These are phyloP conservation scores for Acanthurus leucopareius DNA, from an alignment of 2,797 vertebrate species.

Conservation along the genomic window DNA sequence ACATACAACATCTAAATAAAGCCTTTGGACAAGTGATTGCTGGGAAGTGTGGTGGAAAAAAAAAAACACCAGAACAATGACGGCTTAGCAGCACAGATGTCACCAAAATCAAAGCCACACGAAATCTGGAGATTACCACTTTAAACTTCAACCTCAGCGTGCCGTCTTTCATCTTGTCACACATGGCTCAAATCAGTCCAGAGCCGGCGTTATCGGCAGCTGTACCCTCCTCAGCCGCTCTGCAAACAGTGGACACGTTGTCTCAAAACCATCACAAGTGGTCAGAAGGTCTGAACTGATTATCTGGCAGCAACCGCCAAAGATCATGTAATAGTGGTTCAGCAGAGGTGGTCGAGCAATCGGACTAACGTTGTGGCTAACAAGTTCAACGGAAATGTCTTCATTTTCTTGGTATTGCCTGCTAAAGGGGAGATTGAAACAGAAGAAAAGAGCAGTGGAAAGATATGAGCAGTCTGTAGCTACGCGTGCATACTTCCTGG, in stretches of 20 bases:
- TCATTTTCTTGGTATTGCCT: conserved; percentile 43
- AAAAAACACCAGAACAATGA: not conserved
- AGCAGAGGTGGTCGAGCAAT: conserved; percentile 7
- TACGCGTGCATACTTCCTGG: conserved; percentile 18
- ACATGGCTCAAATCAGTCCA: conserved; percentile 55
- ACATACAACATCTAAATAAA: conserved; percentile 5
- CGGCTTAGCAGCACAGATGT: conserved; percentile 43
- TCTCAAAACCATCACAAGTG: conserved; percentile 60
- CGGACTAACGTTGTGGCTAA: not conserved
- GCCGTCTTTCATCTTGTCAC: conserved; percentile 50
- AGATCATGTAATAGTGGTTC: conserved; percentile 35
- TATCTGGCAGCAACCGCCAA: conserved; percentile 40
- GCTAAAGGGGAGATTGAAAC: conserved; percentile 11
- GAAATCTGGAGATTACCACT: conserved; percentile 30
- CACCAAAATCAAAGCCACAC: conserved; percentile 44
- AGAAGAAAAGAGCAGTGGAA: conserved; percentile 38
- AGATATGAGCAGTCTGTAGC: conserved; percentile 44
- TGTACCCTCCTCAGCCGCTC: conserved; percentile 28
- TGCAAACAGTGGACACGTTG: conserved; percentile 65
- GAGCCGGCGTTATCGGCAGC: conserved; percentile 60
- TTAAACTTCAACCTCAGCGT: conserved; percentile 26
- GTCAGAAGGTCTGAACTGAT: conserved; percentile 51
- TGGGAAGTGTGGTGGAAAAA: not conserved
- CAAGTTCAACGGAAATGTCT: conserved; percentile 34
- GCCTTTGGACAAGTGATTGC: conserved; percentile 2